These are phyloP conservation scores for Molossus molossus DNA, from an alignment of 2,797 vertebrate genomes.

Conservation along the genomic window DNA sequence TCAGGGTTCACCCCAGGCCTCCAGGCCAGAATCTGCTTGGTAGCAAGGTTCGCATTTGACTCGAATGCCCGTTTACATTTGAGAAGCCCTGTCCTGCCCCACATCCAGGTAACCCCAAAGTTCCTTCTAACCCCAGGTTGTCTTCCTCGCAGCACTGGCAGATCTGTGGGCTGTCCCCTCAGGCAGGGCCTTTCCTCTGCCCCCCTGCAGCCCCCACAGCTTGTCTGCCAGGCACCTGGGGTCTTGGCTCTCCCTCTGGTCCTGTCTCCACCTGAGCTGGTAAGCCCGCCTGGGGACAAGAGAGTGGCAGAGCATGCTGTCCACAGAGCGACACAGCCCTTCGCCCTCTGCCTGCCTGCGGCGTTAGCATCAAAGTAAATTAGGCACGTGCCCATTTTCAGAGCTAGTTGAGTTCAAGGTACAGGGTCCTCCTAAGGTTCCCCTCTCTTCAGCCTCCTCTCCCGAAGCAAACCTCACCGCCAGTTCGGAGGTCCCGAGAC, in stretches of 20 bases:
- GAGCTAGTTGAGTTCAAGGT: background rate
- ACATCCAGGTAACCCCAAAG: background rate
- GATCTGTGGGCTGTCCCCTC: background rate
- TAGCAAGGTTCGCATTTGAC: background rate
- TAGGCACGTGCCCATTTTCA: background rate
- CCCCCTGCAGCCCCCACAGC: rapidly evolving
- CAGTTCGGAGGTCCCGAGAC: background rate
- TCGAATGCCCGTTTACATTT: background rate
- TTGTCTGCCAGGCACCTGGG: background rate
- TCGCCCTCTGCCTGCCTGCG: background rate
- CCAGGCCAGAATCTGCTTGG: background rate
- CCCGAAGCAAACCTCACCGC: background rate
- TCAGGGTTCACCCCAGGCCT: background rate
- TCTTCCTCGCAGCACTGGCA: background rate
- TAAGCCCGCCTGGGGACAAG: background rate
- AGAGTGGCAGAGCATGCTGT: rapidly evolving
- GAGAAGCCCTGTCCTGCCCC: background rate
- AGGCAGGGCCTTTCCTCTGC: background rate
- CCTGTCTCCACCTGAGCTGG: too few relatives aligned
- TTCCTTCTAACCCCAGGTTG: background rate
- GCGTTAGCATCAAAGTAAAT: background rate
- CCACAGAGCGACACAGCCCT: too few relatives aligned
- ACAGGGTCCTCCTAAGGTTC: background rate
- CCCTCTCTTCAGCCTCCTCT: background rate
- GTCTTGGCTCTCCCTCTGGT: background rate